Evolutionary conservation across 2,888 invertebrate species (phyloP), one percentile per base, ranked within the genome.

Genomic region (Pseudeuparius sepicola): DNA sequence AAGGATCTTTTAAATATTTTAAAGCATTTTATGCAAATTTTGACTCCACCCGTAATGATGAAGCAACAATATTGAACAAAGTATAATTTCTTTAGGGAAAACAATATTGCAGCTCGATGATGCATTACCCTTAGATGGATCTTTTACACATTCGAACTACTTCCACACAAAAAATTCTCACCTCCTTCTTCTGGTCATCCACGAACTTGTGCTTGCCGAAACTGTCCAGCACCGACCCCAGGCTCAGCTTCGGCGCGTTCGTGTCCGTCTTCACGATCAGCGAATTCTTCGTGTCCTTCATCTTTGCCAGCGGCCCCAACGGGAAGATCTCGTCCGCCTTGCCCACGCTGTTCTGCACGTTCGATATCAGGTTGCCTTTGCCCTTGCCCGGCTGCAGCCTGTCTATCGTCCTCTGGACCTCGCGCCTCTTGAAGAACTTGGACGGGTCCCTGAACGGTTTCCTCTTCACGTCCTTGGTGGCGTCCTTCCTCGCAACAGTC

Each of bases 371-470:
- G 63, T 87, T 88, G 1, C 87, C 87, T 66, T 88, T 88, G 52
- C 86, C 79, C 61, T 88, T 87, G 1, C 87, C 87, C 1, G 86
- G 86, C 51, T 87, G 87, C 31, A 87, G 61, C 35, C 87, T 69
- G 46, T 87, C 86, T 46, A 87, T 87, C 1, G 85, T 86, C 43
- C 86, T 70, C 57, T 86, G 82, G 40, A 83, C 68, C 61, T 86
- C 85, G 41, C 79, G 66, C 41, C 67, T 57, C 43, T 34, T 36
- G 52, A 69, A 53, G 39, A 60, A 54, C 42, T 61, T 61, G 0
- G 54, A 44, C 2, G 59, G 57, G 44, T 61, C 60, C 42, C 60
- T 47, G 27, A 55, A 73, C 51, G 51, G 60, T 43, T 65, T 65
- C 52, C 67, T 75, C 54, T 66, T 72, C 42, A 49, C 57, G 31